Conservation (phyloP, 2,888 invertebrate genomes). For the Philereme vetulata region DNA sequence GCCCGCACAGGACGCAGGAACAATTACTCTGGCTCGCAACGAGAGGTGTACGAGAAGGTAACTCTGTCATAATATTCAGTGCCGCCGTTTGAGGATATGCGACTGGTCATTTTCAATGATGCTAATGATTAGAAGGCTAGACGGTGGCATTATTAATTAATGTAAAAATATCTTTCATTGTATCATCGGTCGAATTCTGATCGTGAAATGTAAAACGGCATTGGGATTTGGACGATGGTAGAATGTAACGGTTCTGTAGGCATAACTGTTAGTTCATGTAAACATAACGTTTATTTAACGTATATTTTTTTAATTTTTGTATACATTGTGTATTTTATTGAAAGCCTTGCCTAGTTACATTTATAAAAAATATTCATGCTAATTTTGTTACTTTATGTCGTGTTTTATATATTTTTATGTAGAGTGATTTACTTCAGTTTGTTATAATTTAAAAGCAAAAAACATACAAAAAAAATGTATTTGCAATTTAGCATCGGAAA, state of each 20-base stretch:
- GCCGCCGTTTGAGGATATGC: slow-evolving; percentile 29
- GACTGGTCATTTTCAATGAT: slow-evolving; percentile 17
- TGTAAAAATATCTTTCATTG: slow-evolving; percentile 32
- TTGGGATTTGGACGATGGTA: slow-evolving; percentile 25
- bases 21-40: slow-evolving; percentile 40
- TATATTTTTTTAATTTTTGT: slow-evolving; percentile 66
- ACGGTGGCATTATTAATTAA: slow-evolving; percentile 31
- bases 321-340: slow-evolving; percentile 67
- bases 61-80: slow-evolving; percentile 47
- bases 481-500: slow-evolving; percentile 67
- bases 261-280: slow-evolving; percentile 82
- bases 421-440: slow-evolving; percentile 81
- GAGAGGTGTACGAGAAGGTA: slow-evolving; percentile 47
- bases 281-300: slow-evolving; percentile 79
- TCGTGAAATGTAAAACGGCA: slow-evolving; percentile 14
- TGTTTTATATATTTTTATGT: slow-evolving; percentile 79
- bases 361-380: slow-evolving; percentile 59
- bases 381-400: slow-evolving; percentile 75
- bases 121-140: slow-evolving; percentile 14
- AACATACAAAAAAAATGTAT: slow-evolving; percentile 67
- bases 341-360: slow-evolving; percentile 73
- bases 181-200: slow-evolving; percentile 30
- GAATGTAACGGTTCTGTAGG: slow-evolving; percentile 72
- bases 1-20: slow-evolving; percentile 32
- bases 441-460: slow-evolving; percentile 73